A percentile compares a stretch with the other conserved stretches of the same genome.
phyloP scores from a whole-genome alignment of 2,113 vertebrate genomes.

The Xenopus borealis region DNA sequence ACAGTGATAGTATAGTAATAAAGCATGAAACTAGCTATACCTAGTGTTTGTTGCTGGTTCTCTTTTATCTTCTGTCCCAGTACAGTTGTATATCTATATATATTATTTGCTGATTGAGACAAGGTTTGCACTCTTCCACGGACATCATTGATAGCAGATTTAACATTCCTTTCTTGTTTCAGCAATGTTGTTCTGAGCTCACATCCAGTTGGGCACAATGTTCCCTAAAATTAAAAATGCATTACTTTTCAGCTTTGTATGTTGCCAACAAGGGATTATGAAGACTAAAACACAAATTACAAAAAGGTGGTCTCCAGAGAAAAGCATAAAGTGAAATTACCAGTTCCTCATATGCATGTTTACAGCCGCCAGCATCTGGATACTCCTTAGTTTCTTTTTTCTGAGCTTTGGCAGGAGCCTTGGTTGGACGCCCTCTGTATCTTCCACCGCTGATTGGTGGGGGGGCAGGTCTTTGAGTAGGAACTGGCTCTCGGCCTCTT shows the following conservation, averaged over 20 bases:
- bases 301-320: slow-evolving; percentile 18
- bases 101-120: slow-evolving; percentile 60
- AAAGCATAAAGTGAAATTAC: slow-evolving; percentile 55
- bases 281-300: not conserved
- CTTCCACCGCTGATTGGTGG: slow-evolving; percentile 60
- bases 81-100: slow-evolving; percentile 62
- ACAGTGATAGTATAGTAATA: too few species aligned
- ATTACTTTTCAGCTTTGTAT: not conserved
- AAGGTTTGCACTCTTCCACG: slow-evolving; percentile 61
- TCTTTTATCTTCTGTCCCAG: slow-evolving; percentile 69
- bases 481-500: slow-evolving; percentile 39
- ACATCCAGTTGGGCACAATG: slow-evolving; percentile 89
- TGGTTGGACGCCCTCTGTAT: slow-evolving; percentile 67
- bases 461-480: slow-evolving; percentile 51
- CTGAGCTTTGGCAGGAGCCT: accelerated
- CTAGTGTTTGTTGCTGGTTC: slow-evolving; percentile 63
- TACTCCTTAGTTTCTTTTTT: slow-evolving; percentile 41
- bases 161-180: slow-evolving; percentile 76
- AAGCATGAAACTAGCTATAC: slow-evolving; percentile 47
- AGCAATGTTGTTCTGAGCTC: slow-evolving; percentile 72
- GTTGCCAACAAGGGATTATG: too few species aligned
- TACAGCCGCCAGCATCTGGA: slow-evolving; percentile 77
- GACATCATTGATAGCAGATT: slow-evolving; percentile 59
- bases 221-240: slow-evolving; percentile 67
- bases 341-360: slow-evolving; percentile 63